Conservation (phyloP, 2,113 vertebrate genomes). For the Ahaetulla prasina region DNA sequence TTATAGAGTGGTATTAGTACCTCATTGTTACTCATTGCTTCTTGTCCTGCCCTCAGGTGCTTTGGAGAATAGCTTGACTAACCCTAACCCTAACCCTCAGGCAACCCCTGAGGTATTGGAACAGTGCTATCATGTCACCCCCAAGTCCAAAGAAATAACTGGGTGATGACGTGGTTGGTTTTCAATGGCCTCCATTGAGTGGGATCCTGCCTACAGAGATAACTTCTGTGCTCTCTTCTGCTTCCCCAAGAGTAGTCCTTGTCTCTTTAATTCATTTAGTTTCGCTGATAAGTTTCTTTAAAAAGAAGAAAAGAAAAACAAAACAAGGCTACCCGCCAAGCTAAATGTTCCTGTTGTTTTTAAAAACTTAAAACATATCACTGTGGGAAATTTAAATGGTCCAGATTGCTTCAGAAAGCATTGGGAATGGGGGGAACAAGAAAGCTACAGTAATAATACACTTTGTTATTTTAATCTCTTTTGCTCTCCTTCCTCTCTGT, state of each 20-base stretch:
- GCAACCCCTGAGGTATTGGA: too few relatives aligned
- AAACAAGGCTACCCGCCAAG: slow-evolving; percentile 57
- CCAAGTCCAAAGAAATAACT: slow-evolving; percentile 30
- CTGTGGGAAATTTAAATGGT: slow-evolving; percentile 69
- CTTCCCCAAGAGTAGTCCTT: slow-evolving; percentile 49
- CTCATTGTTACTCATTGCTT: too few relatives aligned
- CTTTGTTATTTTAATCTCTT: slow-evolving; percentile 39
- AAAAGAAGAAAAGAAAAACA: not conserved
- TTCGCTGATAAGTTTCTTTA: slow-evolving; percentile 57
- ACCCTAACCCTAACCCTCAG: too few relatives aligned
- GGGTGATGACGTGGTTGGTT: slow-evolving; percentile 26
- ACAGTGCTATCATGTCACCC: too few relatives aligned
- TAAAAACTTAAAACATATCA: slow-evolving; percentile 64
- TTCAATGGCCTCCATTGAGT: slow-evolving; percentile 55
- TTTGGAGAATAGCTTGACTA: too few relatives aligned
- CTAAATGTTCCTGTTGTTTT: slow-evolving; percentile 68
- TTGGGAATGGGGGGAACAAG: not conserved
- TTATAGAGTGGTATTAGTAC: too few relatives aligned
- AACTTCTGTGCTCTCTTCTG: slow-evolving; percentile 43
- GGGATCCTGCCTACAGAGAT: slow-evolving; percentile 30
- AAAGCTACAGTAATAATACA: slow-evolving; percentile 53
- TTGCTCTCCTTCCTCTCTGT: slow-evolving; percentile 5
- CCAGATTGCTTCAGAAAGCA: slow-evolving; percentile 67
- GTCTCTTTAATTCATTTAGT: slow-evolving; percentile 49
- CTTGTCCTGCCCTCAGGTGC: too few relatives aligned